phyloP scores from a whole-genome alignment of 2,113 vertebrate species.

The Chroicocephalus ridibundus region DNA sequence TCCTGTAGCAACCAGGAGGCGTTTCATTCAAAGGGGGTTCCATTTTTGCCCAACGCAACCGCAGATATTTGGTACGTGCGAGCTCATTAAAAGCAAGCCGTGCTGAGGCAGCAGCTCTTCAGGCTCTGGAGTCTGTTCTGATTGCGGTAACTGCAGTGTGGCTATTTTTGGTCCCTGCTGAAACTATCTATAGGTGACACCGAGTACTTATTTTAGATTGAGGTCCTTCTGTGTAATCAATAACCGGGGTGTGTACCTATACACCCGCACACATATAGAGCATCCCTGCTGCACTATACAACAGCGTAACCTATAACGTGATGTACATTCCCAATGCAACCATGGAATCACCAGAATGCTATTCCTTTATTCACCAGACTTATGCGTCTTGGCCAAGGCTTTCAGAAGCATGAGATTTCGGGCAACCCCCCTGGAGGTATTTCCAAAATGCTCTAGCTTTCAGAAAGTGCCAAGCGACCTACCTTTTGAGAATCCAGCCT shows the following conservation, averaged over 20 bases:
- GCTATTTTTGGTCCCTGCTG: background rate
- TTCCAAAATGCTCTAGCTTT: background rate
- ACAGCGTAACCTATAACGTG: background rate
- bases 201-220: background rate
- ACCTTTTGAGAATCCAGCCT: background rate
- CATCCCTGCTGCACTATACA: background rate
- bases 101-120: background rate
- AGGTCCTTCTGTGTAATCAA: accelerated
- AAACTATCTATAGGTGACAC: background rate
- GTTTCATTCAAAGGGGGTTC: background rate
- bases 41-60: background rate
- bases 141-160: background rate
- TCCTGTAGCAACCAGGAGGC: background rate
- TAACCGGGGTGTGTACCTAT: background rate
- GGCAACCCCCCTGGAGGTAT: background rate
- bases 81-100: background rate
- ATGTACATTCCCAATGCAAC: background rate
- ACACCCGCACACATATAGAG: background rate
- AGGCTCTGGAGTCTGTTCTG: background rate
- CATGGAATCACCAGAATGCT: background rate
- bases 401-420: background rate
- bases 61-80: accelerated
- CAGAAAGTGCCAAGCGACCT: background rate
- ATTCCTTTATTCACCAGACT: background rate
- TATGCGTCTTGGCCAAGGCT: background rate